Evolutionary conservation across 2,113 vertebrate species (phyloP).

Genomic region (Trogon surrucura): DNA sequence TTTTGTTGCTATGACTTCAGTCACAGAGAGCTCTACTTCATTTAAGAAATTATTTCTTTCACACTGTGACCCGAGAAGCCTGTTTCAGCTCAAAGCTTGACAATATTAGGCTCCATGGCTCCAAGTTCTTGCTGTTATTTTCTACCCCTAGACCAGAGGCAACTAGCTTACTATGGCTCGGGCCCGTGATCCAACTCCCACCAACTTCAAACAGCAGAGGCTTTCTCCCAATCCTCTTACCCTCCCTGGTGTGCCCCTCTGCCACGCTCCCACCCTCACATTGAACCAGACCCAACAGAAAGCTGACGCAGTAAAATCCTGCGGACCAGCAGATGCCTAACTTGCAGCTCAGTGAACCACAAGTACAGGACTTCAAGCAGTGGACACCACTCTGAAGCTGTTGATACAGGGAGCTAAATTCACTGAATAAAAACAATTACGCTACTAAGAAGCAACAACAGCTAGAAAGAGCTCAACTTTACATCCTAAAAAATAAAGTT

Average conservation of each 20-base stretch:
- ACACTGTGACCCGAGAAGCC: neutral
- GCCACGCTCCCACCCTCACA: neutral
- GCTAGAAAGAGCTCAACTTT: neutral
- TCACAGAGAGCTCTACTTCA: constrained; percentile 35
- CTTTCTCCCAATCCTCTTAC: neutral
- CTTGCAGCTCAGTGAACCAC: neutral
- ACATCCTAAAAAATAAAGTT: too few relatives aligned
- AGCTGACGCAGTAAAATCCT: neutral
- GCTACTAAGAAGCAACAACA: neutral
- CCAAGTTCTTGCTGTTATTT: neutral
- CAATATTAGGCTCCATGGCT: neutral
- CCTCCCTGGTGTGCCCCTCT: neutral
- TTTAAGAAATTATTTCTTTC: constrained; percentile 32
- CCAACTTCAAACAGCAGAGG: neutral
- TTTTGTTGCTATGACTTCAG: constrained; percentile 53
- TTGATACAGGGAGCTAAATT: neutral
- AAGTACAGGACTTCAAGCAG: neutral
- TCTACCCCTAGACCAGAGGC: neutral
- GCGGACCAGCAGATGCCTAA: neutral
- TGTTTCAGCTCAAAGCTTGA: constrained; percentile 27
- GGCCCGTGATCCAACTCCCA: neutral
- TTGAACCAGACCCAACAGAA: neutral
- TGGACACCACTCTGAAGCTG: neutral
- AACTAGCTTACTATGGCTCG: neutral
- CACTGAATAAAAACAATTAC: neutral